Evolutionary conservation across 2,797 vertebrate species (phyloP).

Genomic region (Catharus ustulatus): DNA sequence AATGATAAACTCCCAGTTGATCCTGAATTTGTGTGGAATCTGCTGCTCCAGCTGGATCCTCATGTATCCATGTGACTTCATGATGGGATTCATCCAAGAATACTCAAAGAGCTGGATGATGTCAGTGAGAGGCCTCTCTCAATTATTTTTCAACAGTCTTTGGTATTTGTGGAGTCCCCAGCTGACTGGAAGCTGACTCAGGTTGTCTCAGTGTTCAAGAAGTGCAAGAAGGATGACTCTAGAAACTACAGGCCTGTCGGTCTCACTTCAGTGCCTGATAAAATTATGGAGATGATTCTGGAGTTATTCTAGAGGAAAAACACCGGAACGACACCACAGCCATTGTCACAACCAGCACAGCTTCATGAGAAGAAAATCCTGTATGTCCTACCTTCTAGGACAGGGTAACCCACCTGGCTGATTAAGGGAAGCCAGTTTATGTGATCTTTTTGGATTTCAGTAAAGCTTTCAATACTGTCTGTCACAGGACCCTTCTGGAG

Average conservation of each 20-base stretch:
- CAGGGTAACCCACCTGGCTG: neutral
- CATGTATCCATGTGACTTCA: neutral
- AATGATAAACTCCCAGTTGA: neutral
- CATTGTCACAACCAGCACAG: neutral
- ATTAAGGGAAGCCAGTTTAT: neutral
- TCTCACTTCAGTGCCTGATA: neutral
- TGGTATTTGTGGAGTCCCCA: neutral
- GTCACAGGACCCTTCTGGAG: neutral
- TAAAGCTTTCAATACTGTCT: neutral
- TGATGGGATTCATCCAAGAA: neutral
- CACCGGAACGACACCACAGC: neutral
- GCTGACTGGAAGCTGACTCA: neutral
- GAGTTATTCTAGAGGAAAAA: neutral
- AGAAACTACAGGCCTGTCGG: neutral
- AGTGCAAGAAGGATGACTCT: neutral
- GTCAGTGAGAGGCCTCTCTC: neutral
- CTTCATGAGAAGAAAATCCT: neutral
- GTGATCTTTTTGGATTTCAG: neutral
- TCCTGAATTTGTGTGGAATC: neutral
- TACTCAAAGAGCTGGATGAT: neutral
- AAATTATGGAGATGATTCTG: neutral
- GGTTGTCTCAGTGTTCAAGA: neutral
- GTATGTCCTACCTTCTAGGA: neutral
- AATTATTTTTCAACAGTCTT: neutral
- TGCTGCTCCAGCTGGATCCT: neutral